phyloP scores from a whole-genome alignment of 1,140 invertebrate genomes.

The Drosophila neocordata region DNA sequence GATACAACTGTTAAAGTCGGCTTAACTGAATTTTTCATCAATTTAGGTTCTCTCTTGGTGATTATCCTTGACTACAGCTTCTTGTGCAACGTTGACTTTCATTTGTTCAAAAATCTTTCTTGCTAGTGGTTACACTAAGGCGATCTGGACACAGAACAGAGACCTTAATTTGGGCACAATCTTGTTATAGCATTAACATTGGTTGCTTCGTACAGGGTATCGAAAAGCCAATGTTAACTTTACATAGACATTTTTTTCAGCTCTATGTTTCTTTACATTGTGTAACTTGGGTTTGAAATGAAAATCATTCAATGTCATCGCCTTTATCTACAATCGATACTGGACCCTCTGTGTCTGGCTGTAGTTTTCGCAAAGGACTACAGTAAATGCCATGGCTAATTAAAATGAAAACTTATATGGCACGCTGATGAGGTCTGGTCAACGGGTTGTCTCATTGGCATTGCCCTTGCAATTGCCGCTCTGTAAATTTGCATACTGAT shows the following conservation, averaged over 20 bases:
- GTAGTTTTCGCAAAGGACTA: background rate
- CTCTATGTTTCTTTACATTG: background rate
- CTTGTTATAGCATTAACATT: too few species aligned
- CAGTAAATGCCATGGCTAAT: conserved; percentile 26
- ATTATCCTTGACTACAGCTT: too few species aligned
- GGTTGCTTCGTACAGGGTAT: background rate
- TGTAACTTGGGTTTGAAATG: conserved; percentile 7
- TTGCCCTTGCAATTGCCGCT: conserved; percentile 22
- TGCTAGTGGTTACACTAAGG: too few species aligned
- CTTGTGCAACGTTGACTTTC: too few species aligned
- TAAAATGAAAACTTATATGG: conserved; percentile 33
- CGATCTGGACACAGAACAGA: too few species aligned
- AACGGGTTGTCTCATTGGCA: background rate
- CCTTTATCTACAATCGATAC: background rate
- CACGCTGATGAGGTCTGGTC: background rate
- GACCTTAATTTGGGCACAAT: too few species aligned
- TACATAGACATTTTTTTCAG: background rate
- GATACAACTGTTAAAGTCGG: too few species aligned
- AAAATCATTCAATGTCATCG: conserved; percentile 8
- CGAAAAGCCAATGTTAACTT: background rate
- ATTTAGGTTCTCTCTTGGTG: too few species aligned
- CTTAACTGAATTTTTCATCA: too few species aligned
- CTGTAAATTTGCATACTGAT: conserved; percentile 36
- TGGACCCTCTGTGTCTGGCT: background rate
- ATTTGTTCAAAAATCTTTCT: too few species aligned